Evolutionary conservation across 2,888 invertebrate species (phyloP).

Genomic region (Dasypogon diadema): DNA sequence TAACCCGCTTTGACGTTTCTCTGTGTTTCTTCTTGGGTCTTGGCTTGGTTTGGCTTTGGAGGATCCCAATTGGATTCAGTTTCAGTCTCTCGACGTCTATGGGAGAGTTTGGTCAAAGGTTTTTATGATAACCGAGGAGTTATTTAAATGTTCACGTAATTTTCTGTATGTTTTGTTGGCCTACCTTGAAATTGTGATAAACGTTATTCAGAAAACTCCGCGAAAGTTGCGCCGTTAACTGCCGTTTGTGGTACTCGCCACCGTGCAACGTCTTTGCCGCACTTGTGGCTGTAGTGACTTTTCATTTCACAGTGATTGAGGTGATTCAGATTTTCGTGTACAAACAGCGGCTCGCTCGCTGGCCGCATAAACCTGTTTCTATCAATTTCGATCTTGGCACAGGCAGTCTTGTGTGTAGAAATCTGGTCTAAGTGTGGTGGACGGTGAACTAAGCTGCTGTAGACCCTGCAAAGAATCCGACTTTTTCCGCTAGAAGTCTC

Average conservation of each 20-base stretch:
- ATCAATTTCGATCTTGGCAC: neutral
- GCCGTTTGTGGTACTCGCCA: neutral
- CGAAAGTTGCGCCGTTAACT: neutral
- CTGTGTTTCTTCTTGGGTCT: conserved; percentile 17
- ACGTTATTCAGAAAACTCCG: neutral
- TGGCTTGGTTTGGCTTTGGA: conserved; percentile 25
- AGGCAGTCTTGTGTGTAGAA: neutral
- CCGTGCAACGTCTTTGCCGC: neutral
- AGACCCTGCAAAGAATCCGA: neutral
- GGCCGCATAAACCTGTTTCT: conserved; percentile 31
- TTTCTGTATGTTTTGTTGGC: neutral
- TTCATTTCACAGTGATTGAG: neutral
- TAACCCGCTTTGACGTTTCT: conserved; percentile 49
- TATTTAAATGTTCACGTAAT: conserved; percentile 12
- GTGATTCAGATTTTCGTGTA: conserved; percentile 24
- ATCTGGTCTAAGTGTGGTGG: neutral
- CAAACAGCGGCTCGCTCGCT: neutral
- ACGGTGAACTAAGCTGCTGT: neutral
- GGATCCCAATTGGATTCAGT: conserved; percentile 44
- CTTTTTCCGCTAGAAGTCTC: neutral
- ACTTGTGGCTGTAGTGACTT: conserved; percentile 4
- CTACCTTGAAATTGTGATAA: neutral
- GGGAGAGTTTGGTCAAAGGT: conserved; percentile 32
- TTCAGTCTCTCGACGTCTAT: conserved; percentile 46
- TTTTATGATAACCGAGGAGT: neutral